Percentiles rank a stretch among this genome's conserved stretches.
Evolutionary conservation across 2,113 vertebrate genomes (phyloP).

Genomic region (Elgaria multicarinata): DNA sequence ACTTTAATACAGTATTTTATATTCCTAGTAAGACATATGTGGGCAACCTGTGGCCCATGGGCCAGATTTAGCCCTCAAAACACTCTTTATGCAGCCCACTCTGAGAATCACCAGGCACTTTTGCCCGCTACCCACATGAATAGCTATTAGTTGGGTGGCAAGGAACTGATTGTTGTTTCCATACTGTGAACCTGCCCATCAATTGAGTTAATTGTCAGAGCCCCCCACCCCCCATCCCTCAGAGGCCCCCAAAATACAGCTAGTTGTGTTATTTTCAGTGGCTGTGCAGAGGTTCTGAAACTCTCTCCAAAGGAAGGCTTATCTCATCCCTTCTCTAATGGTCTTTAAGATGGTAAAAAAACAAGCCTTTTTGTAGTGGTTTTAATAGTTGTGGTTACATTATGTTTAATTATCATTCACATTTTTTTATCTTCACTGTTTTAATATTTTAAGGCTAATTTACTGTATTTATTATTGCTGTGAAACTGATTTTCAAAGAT

Average conservation of each 20-base stretch:
- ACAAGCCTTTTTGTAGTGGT: background rate
- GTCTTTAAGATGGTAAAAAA: too few species aligned
- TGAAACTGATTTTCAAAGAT: background rate
- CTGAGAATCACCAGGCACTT: too few species aligned
- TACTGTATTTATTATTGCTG: background rate
- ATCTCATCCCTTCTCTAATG: too few species aligned
- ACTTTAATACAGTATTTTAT: background rate
- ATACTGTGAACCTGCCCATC: background rate
- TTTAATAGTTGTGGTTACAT: background rate
- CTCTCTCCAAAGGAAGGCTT: background rate
- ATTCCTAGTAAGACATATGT: background rate
- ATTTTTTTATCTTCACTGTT: background rate
- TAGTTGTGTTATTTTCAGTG: background rate
- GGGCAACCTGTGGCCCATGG: too few species aligned
- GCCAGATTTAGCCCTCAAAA: too few species aligned
- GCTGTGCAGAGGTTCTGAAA: background rate
- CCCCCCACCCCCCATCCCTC: background rate
- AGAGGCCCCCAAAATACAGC: background rate
- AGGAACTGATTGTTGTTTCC: too few species aligned
- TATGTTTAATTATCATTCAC: background rate
- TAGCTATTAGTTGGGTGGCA: too few species aligned
- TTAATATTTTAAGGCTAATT: background rate
- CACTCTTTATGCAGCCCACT: too few species aligned
- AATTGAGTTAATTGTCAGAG: background rate
- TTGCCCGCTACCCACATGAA: too few species aligned